phyloP scores from a whole-genome alignment of 2,888 invertebrate species.

The Ormyrus nitidulus region DNA sequence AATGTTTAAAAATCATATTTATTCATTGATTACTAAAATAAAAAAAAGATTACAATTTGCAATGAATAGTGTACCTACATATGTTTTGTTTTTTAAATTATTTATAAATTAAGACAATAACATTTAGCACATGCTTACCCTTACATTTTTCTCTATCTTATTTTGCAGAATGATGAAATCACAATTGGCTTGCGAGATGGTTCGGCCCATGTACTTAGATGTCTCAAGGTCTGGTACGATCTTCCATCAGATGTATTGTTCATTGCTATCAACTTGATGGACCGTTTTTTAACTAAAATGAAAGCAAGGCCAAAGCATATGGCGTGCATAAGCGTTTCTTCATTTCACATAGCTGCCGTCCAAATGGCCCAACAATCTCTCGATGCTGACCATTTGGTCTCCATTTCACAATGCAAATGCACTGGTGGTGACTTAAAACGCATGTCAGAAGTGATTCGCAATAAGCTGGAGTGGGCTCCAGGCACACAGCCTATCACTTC shows the following conservation, averaged over 20 bases:
- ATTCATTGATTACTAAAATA: neutral
- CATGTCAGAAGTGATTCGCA: conserved; percentile 89
- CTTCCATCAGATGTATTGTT: conserved; percentile 87
- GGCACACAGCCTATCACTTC: conserved; percentile 80
- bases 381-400: conserved; percentile 82
- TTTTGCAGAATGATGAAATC: conserved; percentile 82
- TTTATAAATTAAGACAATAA: too few relatives aligned
- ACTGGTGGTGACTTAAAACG: conserved; percentile 89
- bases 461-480: conserved; percentile 83
- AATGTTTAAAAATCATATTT: too few relatives aligned
- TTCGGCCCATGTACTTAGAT: conserved; percentile 87
- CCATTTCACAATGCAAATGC: conserved; percentile 86
- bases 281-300: conserved; percentile 89
- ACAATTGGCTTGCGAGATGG: conserved; percentile 87
- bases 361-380: conserved; percentile 80
- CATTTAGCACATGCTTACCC: too few relatives aligned
- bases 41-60: conserved; percentile 4
- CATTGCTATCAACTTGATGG: conserved; percentile 86
- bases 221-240: conserved; percentile 91
- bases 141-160: neutral
- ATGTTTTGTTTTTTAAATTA: too few relatives aligned
- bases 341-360: conserved; percentile 89
- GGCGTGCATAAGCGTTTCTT: conserved; percentile 91
- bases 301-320: conserved; percentile 89
- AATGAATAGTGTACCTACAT: conserved; percentile 12